A percentile compares a stretch with the other conserved stretches of the same genome.
Conservation (phyloP, 1,140 invertebrate genomes). For the Dreissena rostriformis region DNA sequence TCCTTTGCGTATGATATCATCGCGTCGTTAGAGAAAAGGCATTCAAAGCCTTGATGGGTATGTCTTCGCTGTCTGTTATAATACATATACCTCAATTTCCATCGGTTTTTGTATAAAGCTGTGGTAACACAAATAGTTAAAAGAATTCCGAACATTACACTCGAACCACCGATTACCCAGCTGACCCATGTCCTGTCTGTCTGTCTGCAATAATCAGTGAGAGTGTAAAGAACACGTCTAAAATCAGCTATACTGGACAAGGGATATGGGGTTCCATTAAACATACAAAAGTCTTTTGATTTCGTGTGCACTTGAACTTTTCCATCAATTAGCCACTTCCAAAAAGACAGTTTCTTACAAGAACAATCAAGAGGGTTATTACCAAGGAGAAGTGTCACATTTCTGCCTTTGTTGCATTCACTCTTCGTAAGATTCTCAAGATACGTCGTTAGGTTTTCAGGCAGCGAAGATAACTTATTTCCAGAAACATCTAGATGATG, state of each 20-base stretch:
- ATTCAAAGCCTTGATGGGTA: conserved; percentile 15
- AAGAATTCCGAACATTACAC: not conserved
- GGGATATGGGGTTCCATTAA: not conserved
- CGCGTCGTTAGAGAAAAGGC: conserved; percentile 31
- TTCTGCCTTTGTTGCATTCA: not conserved
- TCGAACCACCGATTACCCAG: not conserved
- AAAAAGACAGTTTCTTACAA: conserved; percentile 11
- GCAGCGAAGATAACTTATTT: conserved; percentile 10
- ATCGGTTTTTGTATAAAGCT: conserved; percentile 24
- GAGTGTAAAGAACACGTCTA: not conserved
- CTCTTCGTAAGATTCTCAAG: conserved; percentile 6
- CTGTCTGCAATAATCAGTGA: conserved; percentile 11
- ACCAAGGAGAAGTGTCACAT: not conserved
- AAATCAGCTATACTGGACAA: not conserved
- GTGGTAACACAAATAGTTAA: not conserved
- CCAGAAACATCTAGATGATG: not conserved
- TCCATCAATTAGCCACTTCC: conserved; percentile 7
- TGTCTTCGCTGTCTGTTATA: conserved; percentile 33
- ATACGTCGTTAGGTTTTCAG: not conserved
- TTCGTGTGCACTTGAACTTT: not conserved
- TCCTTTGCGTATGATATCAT: conserved; percentile 30
- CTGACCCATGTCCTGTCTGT: conserved; percentile 5
- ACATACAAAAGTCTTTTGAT: not conserved
- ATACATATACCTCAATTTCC: conserved; percentile 39
- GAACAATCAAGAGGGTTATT: conserved; percentile 22